Base-by-base conservation (phyloP, 1,140 invertebrate species). In the Mizuhopecten yessoensis region DNA sequence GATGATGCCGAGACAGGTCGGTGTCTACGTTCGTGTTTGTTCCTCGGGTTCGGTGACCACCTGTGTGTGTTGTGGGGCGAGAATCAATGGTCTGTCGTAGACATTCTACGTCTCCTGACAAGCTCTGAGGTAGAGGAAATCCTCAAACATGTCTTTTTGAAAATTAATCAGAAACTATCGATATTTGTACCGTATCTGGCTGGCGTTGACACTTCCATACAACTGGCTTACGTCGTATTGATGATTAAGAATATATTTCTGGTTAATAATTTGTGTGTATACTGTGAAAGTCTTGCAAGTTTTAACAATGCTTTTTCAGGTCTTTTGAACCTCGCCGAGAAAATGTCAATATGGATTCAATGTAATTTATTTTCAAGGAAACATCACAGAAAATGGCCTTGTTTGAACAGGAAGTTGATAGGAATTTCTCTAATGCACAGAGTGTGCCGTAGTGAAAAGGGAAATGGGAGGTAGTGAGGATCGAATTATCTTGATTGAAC, bases 211-310 rank as follows among this genome's bases (percentile, higher is more conserved):
- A 20, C 0, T 45, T 45, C 17, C 42, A 7, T 39, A 39, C 5
- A 39, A 13, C 36, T 39, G 1, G 45, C 20, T 75, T n/a, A 75
- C 57, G 0, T 75, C 29, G 5, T 10, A 20, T 15, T 75, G 23
- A 75, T n/a, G 57, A 75, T 75, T 75, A 75, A 75, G n/a, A 29
- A n/a, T n/a, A n/a, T n/a, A n/a, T 75, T 75, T 75, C 57, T 75
- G 57, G 57, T 75, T 9, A n/a, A 75, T 75, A n/a, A 75, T 75
- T 75, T 75, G 57, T 17, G 23, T 75, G 23, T 5, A 39, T 39
- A 39, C 36, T 39, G 13, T 7, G 36, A 13, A 39, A 39, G 36
- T 39, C 36, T 39, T 39, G 36, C 5, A n/a, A 75, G 23, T 75
- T 75, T 75, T 29, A 75, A 49, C 45, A 49, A 49, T 49, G 45